Base-by-base conservation (phyloP, 2,888 invertebrate species). In the Eristalis pertinax region DNA sequence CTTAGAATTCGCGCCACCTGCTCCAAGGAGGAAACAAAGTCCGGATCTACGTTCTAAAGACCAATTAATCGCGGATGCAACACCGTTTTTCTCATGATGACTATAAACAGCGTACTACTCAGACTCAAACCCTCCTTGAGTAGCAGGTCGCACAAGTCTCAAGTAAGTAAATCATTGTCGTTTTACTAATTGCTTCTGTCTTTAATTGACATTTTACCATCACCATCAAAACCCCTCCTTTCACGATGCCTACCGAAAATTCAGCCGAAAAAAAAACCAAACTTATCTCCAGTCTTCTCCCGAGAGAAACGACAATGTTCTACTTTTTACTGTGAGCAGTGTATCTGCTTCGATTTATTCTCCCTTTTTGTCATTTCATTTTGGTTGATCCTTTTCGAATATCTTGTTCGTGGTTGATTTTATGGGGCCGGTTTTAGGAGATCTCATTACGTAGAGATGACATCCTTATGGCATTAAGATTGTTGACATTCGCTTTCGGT, bases 401-500 rank as follows among this genome's bases (percentile, higher is more conserved):
- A 62, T 60, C 56, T 29, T 24, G 60, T 50, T 24, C 50, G 77
- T 77, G 62, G 68, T 63, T 77, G 32, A 63, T 68, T 68, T 77
- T 56, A 76, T 43, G 63, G 35, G 43, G 63, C 77, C 58, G 78
- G 65, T 64, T 79, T 63, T 50, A 43, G 35, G 35, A 26, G 73
- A 73, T 79, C 73, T 73, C 60, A 67, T 79, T 67, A 79, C 79
- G 43, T 64, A 29, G 41, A 70, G 78, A 78, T 72, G 78, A 70
- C 64, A 78, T 78, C 64, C 77, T 69, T 63, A 70, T 78, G 64
- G 70, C 64, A 78, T 78, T 78, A 70, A 78, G 26, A 70, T 70
- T 78, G 77, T 78, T 78, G 77, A 78, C 64, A 78, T 70, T 72
- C 67, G 78, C 64, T 70, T 64, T 70, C 69, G 76, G 65, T 58